Evolutionary conservation across 2,113 vertebrate species (phyloP).

Genomic region (Cnemophilus loriae): DNA sequence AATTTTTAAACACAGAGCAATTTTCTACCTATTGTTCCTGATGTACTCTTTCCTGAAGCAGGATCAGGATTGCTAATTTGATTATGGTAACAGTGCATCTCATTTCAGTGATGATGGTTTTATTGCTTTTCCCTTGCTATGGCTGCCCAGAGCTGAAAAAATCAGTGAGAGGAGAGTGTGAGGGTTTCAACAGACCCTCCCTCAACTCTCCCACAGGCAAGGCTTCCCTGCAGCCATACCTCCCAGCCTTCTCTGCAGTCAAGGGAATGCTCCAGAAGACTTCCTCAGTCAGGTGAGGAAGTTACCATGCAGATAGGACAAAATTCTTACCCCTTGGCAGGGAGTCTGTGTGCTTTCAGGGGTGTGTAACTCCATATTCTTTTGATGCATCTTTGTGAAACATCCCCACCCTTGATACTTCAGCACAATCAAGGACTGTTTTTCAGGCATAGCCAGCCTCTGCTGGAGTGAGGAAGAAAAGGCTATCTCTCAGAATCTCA

Average conservation of each 20-base stretch:
- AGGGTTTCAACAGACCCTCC: background rate
- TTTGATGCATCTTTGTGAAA: background rate
- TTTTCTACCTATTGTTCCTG: background rate
- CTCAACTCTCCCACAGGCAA: background rate
- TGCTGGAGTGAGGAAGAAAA: background rate
- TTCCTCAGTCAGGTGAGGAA: background rate
- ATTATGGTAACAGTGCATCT: background rate
- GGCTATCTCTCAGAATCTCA: background rate
- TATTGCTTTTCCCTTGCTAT: background rate
- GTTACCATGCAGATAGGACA: background rate
- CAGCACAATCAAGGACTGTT: background rate
- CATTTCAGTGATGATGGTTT: background rate
- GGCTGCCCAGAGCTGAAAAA: background rate
- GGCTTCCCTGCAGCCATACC: background rate
- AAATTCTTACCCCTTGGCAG: background rate
- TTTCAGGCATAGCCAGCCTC: background rate
- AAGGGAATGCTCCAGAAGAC: background rate
- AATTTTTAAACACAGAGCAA: background rate
- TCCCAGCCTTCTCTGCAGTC: background rate
- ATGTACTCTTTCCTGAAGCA: background rate
- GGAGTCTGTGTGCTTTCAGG: background rate
- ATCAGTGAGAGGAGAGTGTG: accelerated
- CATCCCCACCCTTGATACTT: background rate
- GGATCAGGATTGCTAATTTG: background rate
- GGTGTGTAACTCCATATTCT: background rate